phyloP scores from a whole-genome alignment of 2,888 invertebrate genomes.

The Sussaba pulchella region DNA sequence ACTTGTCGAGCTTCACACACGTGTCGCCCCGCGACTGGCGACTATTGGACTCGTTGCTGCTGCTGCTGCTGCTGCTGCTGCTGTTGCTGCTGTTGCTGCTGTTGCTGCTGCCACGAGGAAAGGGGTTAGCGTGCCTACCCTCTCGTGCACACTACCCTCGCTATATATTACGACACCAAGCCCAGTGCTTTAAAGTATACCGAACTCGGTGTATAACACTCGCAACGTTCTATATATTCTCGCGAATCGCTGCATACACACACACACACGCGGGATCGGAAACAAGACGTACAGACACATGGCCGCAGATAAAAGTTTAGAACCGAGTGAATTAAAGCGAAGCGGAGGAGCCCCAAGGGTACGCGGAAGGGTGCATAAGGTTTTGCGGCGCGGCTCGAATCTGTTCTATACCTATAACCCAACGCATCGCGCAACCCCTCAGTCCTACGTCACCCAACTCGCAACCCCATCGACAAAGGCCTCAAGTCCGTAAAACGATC shows the following conservation, averaged over 20 bases:
- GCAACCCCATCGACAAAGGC: conserved; percentile 42
- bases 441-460: conserved; percentile 1
- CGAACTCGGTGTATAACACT: conserved; percentile 15
- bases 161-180: conserved; percentile 47
- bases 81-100: not conserved
- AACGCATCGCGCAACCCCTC: conserved; percentile 5
- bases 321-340: conserved; percentile 81
- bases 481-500: not conserved
- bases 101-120: conserved; percentile 30
- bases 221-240: conserved; percentile 16
- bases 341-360: conserved; percentile 62
- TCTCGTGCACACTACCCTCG: conserved; percentile 6
- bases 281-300: not conserved
- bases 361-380: conserved; percentile 70
- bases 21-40: conserved; percentile 48
- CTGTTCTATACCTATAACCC: conserved; percentile 37
- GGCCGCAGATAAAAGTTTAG: conserved; percentile 75
- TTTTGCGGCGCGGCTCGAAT: conserved; percentile 47
- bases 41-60: conserved; percentile 54
- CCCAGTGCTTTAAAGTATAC: conserved; percentile 30
- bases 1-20: conserved; percentile 67
- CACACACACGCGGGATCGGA: not conserved
- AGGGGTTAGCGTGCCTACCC: conserved; percentile 54
- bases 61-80: not conserved
- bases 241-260: not conserved